phyloP scores from a whole-genome alignment of 2,113 vertebrate species.

The Burhinus bistriatus region DNA sequence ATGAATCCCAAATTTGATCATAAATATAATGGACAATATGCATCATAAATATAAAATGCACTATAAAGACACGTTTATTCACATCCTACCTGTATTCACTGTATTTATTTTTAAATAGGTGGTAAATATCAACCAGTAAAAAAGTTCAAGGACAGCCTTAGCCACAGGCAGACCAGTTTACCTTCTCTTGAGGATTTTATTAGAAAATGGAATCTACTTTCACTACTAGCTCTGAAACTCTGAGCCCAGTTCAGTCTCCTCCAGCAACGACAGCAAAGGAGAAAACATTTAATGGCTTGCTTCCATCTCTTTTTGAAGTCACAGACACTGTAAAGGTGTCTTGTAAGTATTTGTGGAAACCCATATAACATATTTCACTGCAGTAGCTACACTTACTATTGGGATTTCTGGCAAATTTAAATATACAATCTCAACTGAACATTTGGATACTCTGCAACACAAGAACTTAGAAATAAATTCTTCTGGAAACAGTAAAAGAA shows the following conservation, averaged over 20 bases:
- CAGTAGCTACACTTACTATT: background rate
- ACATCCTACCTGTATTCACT: background rate
- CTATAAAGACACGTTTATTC: background rate
- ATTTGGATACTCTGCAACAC: background rate
- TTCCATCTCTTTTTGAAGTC: background rate
- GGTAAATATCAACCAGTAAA: background rate
- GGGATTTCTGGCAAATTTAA: background rate
- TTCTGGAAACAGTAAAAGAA: background rate
- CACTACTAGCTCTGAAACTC: background rate
- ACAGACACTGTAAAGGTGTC: background rate
- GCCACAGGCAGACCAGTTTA: background rate
- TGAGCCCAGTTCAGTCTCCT: background rate
- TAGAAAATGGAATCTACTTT: background rate
- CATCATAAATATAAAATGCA: background rate
- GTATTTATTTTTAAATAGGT: background rate
- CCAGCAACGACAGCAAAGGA: background rate
- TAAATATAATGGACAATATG: background rate
- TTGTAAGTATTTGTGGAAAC: background rate
- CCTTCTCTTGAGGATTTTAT: background rate
- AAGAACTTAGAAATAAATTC: background rate
- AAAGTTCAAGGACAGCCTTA: background rate
- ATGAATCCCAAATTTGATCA: background rate
- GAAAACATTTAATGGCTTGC: background rate
- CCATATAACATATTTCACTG: background rate
- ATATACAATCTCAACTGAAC: background rate